Evolutionary conservation across 1,140 invertebrate species (phyloP).

Genomic region (Brachionus rotundiformis): DNA sequence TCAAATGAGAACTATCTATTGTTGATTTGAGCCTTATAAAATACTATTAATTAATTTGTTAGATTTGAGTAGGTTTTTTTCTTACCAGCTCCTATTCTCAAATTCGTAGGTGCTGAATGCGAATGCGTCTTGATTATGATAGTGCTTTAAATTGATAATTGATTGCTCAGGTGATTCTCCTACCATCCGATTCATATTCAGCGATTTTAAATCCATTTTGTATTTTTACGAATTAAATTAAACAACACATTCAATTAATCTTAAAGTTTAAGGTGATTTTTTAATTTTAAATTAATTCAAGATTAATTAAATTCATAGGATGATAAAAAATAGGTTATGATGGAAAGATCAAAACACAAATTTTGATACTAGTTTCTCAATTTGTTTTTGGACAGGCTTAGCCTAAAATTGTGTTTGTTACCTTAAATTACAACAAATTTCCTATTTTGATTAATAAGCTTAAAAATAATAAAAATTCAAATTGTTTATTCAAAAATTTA

Average conservation of each 20-base stretch:
- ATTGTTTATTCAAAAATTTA: background rate
- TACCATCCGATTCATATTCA: background rate
- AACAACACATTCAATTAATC: background rate
- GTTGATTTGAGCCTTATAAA: conserved; percentile 77
- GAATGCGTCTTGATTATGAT: background rate
- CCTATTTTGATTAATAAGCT: background rate
- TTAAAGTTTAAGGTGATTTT: background rate
- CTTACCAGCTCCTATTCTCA: conserved; percentile 22
- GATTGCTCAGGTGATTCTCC: background rate
- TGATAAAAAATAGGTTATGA: background rate
- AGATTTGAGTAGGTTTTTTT: background rate
- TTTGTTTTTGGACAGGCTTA: background rate
- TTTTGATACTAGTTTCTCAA: background rate
- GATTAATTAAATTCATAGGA: background rate
- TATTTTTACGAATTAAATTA: background rate
- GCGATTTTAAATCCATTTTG: background rate
- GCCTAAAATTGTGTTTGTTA: background rate
- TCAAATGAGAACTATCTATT: conserved; percentile 92
- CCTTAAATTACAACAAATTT: background rate
- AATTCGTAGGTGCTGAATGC: background rate
- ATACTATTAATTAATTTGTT: background rate
- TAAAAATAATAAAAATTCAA: background rate
- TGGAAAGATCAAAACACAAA: background rate
- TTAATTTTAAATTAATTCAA: too few relatives aligned
- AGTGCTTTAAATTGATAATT: background rate